Base-by-base conservation (phyloP, 2,888 invertebrate species). In the Ormyrus thymus region DNA sequence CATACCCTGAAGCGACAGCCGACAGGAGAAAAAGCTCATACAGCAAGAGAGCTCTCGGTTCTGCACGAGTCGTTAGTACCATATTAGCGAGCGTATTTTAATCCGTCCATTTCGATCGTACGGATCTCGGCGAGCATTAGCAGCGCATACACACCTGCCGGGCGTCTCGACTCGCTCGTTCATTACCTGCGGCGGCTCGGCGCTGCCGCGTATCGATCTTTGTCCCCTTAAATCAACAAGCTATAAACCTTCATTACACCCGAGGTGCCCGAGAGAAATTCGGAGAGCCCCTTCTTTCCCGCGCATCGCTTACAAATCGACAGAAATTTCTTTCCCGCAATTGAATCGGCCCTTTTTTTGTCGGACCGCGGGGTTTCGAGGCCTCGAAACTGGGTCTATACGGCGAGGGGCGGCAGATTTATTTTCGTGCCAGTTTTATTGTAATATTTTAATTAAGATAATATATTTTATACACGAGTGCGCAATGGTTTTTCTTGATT, bases 181-280 rank as follows among this genome's bases (percentile, higher is more conserved):
- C 79, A 75, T 82, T 81, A 81, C 78, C 75, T 48, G 59, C 15
- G 76, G 76, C 70, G 73, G 69, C 29, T n/a, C 53, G 46, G 55
- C 50, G 56, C 62, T 29, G 29, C 50, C 70, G 51, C 72, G 56
- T 76, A 82, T 82, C 82, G 79, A 82, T 81, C 82, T 75, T 77
- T 81, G 82, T 81, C 80, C 76, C 55, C 75, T 82, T 81, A 81
- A 80, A 81, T 81, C 82, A 81, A 80, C 82, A 78, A 73, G 78
- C 82, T 72, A 82, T 81, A 82, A 78, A 81, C 82, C 80, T 81
- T 80, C 82, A 76, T 78, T 81, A 75, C 82, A 80, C 81, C 77
- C 68, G 58, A 66, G 79, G 82, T 78, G 80, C 76, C 70, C 56
- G n/a, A 43, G 70, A 78, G 78, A 80, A 81, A 80, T 78, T 81